Evolutionary conservation across 2,888 invertebrate species (phyloP), one percentile per base, ranked within the genome.

Genomic region (Stenoptilia bipunctidactyla): DNA sequence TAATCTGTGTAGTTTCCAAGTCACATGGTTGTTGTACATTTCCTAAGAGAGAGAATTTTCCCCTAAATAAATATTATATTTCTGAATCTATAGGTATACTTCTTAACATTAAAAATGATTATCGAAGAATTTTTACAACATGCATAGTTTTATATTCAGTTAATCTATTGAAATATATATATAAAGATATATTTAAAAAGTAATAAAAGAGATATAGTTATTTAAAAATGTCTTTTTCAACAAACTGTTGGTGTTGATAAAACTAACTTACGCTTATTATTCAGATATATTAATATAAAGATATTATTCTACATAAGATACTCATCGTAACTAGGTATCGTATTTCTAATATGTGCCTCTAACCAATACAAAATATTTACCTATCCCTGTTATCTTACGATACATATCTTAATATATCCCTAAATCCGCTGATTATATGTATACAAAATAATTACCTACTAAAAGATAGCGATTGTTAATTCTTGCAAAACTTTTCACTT

Each of bases 221-320:
- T 54, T 50, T 52, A 61, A 60, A 55, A 53, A 58, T 14, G 13
- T 14, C 13, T 14, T 65, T n/a, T 66, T 66, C 60, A 56, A 68
- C 59, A 52, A 38, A 51, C 52, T 48, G 63, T 69, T 64, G 60
- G 70, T 55, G 65, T 62, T 55, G 66, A 65, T 68, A 61, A 57
- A 61, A 66, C 51, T 56, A 66, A 70, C 71, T 73, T 82, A 82
- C 82, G 82, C 82, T 82, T 82, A 82, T 74, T 82, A 82, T 73
- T 73, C 75, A 62, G 68, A 71, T 77, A 77, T 73, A 62, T 65
- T 75, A 79, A 71, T 66, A 56, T 73, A 61, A 66, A 63, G 61
- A 67, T 63, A 61, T 30, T 70, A 71, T 65, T 66, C 72, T 64
- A 71, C 61, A 41, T 79, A 72, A 70, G 67, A 61, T 50, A 63